Conservation (phyloP, 2,888 invertebrate species). For the Phengaris alcon region DNA sequence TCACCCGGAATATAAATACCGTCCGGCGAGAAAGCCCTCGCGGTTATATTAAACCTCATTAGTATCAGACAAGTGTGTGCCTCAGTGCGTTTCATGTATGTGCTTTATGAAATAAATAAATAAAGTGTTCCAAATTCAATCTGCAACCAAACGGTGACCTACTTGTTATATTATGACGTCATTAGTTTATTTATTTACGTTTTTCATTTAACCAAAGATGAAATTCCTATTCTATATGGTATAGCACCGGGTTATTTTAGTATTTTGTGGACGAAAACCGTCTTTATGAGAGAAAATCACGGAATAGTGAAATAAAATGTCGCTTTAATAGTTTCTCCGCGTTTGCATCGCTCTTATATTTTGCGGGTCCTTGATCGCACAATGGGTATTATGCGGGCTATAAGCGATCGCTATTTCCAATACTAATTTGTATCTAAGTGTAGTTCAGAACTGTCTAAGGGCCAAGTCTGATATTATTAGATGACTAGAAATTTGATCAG, state of each 20-base stretch:
- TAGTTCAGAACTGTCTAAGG: neutral
- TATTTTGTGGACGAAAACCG: neutral
- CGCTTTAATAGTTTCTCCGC: neutral
- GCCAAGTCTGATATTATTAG: too few species aligned
- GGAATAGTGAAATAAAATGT: neutral
- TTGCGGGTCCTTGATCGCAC: constrained; percentile 5
- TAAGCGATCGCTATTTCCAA: neutral
- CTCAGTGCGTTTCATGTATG: constrained; percentile 28
- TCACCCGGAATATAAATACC: constrained; percentile 52
- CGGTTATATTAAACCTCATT: constrained; percentile 31
- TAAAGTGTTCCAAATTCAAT: constrained; percentile 32
- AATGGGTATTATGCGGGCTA: neutral
- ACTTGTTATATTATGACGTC: constrained; percentile 39
- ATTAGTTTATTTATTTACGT: constrained; percentile 37
- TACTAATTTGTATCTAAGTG: neutral
- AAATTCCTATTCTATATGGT: neutral
- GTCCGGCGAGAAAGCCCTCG: constrained; percentile 27
- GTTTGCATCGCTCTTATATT: neutral
- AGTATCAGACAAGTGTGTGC: constrained; percentile 29
- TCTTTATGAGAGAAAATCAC: constrained; percentile 6
- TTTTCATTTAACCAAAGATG: constrained; percentile 4
- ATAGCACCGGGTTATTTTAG: neutral
- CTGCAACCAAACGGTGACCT: constrained; percentile 37
- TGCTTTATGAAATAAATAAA: constrained; percentile 29
- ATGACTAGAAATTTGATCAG: too few species aligned